Evolutionary conservation across 2,888 invertebrate species (phyloP).

Genomic region (Habrosyne pyritoides): DNA sequence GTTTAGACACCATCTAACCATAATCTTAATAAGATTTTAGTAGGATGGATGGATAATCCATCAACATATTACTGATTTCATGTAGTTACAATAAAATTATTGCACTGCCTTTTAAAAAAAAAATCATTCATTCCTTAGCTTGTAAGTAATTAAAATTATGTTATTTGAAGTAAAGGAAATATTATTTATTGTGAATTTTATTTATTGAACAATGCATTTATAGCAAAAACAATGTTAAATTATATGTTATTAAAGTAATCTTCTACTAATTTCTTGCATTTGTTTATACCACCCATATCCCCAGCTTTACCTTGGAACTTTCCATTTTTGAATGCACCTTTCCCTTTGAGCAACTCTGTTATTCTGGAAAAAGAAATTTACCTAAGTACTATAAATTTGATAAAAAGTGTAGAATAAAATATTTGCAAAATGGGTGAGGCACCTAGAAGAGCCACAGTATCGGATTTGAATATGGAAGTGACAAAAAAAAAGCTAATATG

Average conservation of each 20-base stretch:
- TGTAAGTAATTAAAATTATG: conserved; percentile 7
- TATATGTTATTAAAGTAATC: conserved; percentile 78
- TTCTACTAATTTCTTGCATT: conserved; percentile 85
- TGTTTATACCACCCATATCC: conserved; percentile 84
- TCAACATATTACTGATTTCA: neutral
- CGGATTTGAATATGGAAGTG: no score
- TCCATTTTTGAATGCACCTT: conserved; percentile 89
- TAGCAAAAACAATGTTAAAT: conserved; percentile 14
- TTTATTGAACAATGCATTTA: conserved; percentile 18
- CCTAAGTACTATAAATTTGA: no score
- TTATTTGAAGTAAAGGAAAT: conserved; percentile 12
- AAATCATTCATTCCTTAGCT: conserved; percentile 6
- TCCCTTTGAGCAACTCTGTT: conserved; percentile 87
- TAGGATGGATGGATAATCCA: neutral
- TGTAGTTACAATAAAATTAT: neutral
- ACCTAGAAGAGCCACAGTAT: no score
- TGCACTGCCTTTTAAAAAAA: neutral
- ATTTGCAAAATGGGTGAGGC: no score
- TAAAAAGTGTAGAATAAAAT: no score
- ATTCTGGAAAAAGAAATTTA: conserved; percentile 74
- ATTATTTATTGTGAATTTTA: conserved; percentile 15
- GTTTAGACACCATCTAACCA: no score
- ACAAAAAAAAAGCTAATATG: no score
- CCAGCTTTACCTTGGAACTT: conserved; percentile 91
- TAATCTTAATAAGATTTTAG: no score